Evolutionary conservation across 2,113 vertebrate genomes (phyloP), one percentile per base, ranked within the genome.

Genomic region (Dendropsophus ebraccatus): DNA sequence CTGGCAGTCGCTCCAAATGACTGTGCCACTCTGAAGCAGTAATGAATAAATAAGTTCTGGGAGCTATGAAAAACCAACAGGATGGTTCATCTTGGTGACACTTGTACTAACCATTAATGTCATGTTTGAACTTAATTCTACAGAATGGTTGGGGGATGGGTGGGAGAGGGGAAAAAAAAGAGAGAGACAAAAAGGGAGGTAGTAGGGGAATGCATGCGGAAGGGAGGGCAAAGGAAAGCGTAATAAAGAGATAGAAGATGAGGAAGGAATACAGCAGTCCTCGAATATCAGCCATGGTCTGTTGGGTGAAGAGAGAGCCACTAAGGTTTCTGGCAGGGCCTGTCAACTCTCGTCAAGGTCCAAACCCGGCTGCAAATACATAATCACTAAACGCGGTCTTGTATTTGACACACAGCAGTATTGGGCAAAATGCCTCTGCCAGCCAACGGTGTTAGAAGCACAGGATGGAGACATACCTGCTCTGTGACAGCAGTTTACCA

Each of bases 71-170:
- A 84, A 87, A 88, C 67, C 84, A 87, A 87, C 85, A 74, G 85
- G 65, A 87, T 54, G 87, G 86, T 84, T 79, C 80, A 82, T 70
- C 81, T 79, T 83, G 89, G 90, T 92, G 92, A 93, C 92, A 93
- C 87, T 92, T 90, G 91, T 90, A 92, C 87, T 92, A 90, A 93
- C 89, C 91, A 90, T 92, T 91, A 91, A 91, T 92, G 92, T 93
- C 93, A 93, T 90, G 91, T 89, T 90, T 92, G 91, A 91, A 93
- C 91, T 91, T 92, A 93, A 92, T 92, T 92, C 91, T 89, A 91
- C 88, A 88, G 91, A 92, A 91, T 91, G 90, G 90, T 89, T 80
- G 84, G 88, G 75, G 90, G 89, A 84, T 79, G 88, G 81, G 87
- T 58, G 81, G 85, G 74, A 84, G 87, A 83, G 65, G 69, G 82